Conservation (phyloP, 2,113 vertebrate genomes). For the Fulica atra region DNA sequence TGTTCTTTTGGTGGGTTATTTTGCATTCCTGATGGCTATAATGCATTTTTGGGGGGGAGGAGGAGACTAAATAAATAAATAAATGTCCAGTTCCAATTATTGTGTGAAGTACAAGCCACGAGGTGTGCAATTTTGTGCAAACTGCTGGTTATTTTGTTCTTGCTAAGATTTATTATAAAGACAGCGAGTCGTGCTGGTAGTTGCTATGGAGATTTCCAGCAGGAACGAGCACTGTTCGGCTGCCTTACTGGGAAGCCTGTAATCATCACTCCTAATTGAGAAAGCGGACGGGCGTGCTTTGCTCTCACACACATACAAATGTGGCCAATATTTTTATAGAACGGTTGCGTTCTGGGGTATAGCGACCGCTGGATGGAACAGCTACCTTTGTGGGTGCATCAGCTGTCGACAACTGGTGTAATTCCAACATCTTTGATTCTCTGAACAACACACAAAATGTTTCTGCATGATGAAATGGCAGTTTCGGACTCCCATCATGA, state of each 20-base stretch:
- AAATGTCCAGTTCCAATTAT: background rate
- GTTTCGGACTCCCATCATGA: background rate
- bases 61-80: background rate
- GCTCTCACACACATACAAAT: slow-evolving; percentile 34
- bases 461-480: background rate
- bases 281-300: background rate
- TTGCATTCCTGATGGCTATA: slow-evolving; percentile 8
- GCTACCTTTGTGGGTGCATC: background rate
- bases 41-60: background rate
- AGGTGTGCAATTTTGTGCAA: slow-evolving; percentile 49
- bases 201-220: slow-evolving; percentile 75
- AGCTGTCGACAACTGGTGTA: background rate
- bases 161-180: slow-evolving; percentile 56
- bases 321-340: background rate
- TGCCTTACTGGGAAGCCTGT: slow-evolving; percentile 38
- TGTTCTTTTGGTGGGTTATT: slow-evolving; percentile 15
- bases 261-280: slow-evolving; percentile 38
- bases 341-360: background rate
- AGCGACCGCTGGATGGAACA: background rate
- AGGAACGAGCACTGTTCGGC: background rate
- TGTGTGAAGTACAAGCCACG: background rate
- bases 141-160: slow-evolving; percentile 39
- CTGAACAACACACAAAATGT: background rate
- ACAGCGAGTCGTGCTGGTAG: slow-evolving; percentile 29
- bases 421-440: background rate